phyloP scores from a whole-genome alignment of 2,113 vertebrate species.

The Cinclus cinclus region DNA sequence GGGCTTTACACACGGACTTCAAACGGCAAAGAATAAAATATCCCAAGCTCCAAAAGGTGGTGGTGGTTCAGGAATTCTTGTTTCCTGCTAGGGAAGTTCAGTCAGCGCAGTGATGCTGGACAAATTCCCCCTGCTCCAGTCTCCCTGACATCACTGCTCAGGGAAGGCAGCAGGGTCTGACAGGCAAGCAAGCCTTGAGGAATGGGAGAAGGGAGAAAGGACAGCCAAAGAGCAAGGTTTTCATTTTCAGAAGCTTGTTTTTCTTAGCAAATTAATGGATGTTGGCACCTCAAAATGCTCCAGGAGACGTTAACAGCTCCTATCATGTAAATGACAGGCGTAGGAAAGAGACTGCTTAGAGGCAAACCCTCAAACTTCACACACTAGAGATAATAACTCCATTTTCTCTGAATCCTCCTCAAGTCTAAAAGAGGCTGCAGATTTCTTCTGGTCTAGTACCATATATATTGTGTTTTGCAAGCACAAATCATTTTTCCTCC shows the following conservation, averaged over 20 bases:
- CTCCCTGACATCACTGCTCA: neutral
- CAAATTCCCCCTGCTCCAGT: neutral
- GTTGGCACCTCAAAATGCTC: neutral
- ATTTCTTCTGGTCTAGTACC: neutral
- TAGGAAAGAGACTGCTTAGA: neutral
- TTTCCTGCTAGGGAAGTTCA: neutral
- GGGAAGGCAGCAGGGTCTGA: neutral
- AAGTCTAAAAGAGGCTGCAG: neutral
- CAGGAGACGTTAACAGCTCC: constrained; percentile 18
- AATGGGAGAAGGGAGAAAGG: neutral
- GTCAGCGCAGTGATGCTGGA: neutral
- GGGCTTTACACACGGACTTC: accelerated
- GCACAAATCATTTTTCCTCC: neutral
- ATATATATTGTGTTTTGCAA: neutral
- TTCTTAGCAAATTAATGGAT: neutral
- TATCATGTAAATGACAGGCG: neutral
- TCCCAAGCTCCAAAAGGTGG: neutral
- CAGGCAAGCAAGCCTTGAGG: neutral
- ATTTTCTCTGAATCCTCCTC: neutral
- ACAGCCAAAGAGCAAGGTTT: neutral
- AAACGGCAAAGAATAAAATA: neutral
- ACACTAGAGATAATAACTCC: neutral
- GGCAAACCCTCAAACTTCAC: neutral
- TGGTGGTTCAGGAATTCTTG: neutral
- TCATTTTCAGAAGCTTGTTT: neutral